Conservation (phyloP, 2,888 invertebrate species). For the Chymomyza fuscimana region DNA sequence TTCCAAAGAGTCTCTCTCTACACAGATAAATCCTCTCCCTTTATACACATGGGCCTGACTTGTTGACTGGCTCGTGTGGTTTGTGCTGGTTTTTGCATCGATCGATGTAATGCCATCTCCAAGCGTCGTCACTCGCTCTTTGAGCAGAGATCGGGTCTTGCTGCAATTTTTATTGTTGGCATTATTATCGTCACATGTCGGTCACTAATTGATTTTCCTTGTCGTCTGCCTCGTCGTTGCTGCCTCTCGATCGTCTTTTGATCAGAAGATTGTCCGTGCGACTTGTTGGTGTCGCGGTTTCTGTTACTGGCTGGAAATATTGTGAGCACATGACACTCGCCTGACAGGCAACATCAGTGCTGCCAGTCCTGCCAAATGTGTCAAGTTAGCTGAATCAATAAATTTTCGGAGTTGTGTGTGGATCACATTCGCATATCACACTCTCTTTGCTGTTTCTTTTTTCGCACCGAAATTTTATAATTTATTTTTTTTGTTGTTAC, state of each 20-base stretch:
- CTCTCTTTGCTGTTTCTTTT: background rate
- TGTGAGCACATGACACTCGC: constrained; percentile 68
- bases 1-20: constrained; percentile 9
- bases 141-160: constrained; percentile 14
- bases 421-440: constrained; percentile 36
- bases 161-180: constrained; percentile 73
- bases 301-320: constrained; percentile 56
- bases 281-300: constrained; percentile 22
- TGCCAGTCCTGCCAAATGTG: constrained; percentile 70
- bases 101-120: constrained; percentile 1
- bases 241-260: constrained; percentile 33
- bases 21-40: background rate
- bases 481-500: constrained; percentile 65
- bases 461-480: constrained; percentile 74
- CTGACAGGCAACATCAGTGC: constrained; percentile 69
- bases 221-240: constrained; percentile 75
- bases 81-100: constrained; percentile 15
- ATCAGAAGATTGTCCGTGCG: constrained; percentile 27
- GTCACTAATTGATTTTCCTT: constrained; percentile 81
- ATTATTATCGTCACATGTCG: constrained; percentile 80
- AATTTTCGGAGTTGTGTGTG: constrained; percentile 52
- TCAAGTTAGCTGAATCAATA: constrained; percentile 70
- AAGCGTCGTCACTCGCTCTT: constrained; percentile 23
- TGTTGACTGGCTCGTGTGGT: constrained; percentile 25
- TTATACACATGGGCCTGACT: constrained; percentile 4